Evolutionary conservation across 2,113 vertebrate genomes (phyloP).

Genomic region (Microcebus tavaratra): DNA sequence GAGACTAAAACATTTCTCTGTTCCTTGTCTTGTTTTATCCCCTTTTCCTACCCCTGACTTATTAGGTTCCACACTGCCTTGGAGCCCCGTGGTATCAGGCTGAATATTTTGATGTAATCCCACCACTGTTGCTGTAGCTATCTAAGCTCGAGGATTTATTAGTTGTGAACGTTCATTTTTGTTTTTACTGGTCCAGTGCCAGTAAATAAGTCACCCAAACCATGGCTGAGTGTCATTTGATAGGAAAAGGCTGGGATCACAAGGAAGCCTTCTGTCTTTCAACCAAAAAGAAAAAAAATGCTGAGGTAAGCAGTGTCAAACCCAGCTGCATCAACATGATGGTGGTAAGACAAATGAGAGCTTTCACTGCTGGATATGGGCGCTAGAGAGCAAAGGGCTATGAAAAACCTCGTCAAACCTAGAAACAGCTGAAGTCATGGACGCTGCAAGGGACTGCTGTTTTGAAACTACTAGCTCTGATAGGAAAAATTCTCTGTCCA

Average conservation of each 20-base stretch:
- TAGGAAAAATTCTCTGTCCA: conserved; percentile 73
- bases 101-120: conserved; percentile 79
- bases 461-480: conserved; percentile 70
- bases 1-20: not conserved
- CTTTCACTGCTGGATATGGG: conserved; percentile 85
- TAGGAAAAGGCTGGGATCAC: conserved; percentile 89
- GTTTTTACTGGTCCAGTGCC: conserved; percentile 86
- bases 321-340: conserved; percentile 90
- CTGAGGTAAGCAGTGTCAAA: conserved; percentile 88
- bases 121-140: conserved; percentile 78
- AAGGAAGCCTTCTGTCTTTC: conserved; percentile 88
- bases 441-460: conserved; percentile 71
- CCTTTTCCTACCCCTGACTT: conserved; percentile 27
- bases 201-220: conserved; percentile 89
- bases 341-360: conserved; percentile 87
- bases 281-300: conserved; percentile 78
- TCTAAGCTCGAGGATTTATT: conserved; percentile 85
- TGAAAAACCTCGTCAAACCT: conserved; percentile 78
- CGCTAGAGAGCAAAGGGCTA: conserved; percentile 78
- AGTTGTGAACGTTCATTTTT: conserved; percentile 87
- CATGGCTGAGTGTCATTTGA: conserved; percentile 88
- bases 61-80: conserved; percentile 60
- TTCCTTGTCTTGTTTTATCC: not conserved
- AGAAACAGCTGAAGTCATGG: conserved; percentile 82
- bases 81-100: conserved; percentile 70